Conservation (phyloP, 2,797 vertebrate species). For the Pipistrellus nathusii region DNA sequence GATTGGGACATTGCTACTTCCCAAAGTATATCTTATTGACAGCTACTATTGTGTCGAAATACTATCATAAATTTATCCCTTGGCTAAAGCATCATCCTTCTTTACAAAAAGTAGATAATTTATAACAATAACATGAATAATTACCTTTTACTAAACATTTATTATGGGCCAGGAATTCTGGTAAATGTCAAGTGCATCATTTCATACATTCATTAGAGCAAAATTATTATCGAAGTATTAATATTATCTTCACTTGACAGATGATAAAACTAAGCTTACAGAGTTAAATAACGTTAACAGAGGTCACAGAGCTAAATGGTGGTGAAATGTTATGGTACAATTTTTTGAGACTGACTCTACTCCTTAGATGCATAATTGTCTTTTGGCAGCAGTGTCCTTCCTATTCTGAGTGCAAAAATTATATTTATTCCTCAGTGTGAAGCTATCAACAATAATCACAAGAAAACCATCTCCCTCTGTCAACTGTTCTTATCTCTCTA, state of each 20-base stretch:
- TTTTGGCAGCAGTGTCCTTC: not conserved
- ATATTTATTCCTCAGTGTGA: not conserved
- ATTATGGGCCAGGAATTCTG: not conserved
- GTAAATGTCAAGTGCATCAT: constrained; percentile 13
- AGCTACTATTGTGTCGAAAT: not conserved
- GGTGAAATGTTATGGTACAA: not conserved
- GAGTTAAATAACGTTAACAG: not conserved
- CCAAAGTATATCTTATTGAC: not conserved
- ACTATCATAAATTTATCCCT: not conserved
- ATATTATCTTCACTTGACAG: not conserved
- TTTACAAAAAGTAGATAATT: not conserved
- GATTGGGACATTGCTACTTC: not conserved
- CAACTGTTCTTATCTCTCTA: not conserved
- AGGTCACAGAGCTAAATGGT: not conserved
- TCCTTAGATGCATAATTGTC: not conserved
- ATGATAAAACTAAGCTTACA: not conserved
- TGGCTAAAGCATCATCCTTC: not conserved
- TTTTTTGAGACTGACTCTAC: not conserved
- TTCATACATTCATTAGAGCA: not conserved
- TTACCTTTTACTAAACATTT: not conserved
- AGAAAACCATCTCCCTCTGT: not conserved
- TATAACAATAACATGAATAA: not conserved
- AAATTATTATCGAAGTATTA: not conserved
- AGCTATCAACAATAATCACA: not conserved
- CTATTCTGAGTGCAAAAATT: not conserved